These are phyloP conservation scores for Grus americana DNA, from an alignment of 2,113 vertebrate genomes.

Conservation along the genomic window DNA sequence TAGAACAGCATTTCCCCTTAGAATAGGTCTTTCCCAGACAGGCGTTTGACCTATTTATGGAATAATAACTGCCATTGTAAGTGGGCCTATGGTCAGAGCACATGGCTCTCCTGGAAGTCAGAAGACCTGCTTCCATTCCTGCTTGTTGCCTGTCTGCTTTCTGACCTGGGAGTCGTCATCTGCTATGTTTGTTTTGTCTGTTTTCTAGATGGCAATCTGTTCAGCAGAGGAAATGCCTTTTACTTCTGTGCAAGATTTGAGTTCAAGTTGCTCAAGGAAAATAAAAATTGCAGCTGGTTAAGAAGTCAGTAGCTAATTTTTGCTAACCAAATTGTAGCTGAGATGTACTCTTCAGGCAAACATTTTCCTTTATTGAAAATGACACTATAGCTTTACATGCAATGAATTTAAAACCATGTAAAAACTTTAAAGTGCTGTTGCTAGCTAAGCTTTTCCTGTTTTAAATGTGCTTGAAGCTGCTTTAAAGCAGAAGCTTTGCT, in stretches of 20 bases:
- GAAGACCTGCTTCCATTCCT: neutral
- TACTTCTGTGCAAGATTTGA: neutral
- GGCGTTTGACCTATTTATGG: accelerated
- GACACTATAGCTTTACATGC: neutral
- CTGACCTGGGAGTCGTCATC: accelerated
- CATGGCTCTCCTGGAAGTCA: neutral
- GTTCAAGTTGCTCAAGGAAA: neutral
- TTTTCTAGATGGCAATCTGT: neutral
- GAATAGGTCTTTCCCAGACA: neutral
- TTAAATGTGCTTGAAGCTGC: neutral
- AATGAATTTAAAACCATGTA: neutral
- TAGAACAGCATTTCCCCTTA: neutral
- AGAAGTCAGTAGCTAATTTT: neutral
- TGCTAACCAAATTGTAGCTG: neutral
- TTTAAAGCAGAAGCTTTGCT: neutral
- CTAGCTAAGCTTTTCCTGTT: neutral
- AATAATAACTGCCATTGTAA: accelerated
- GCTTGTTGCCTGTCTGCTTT: neutral
- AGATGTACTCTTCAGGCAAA: neutral
- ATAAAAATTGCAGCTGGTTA: neutral
- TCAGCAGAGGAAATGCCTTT: neutral
- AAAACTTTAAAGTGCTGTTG: neutral
- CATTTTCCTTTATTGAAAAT: neutral
- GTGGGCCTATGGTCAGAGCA: neutral
- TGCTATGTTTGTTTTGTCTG: neutral